phyloP scores from a whole-genome alignment of 1,140 invertebrate genomes.

The Leptopilina clavipes region DNA sequence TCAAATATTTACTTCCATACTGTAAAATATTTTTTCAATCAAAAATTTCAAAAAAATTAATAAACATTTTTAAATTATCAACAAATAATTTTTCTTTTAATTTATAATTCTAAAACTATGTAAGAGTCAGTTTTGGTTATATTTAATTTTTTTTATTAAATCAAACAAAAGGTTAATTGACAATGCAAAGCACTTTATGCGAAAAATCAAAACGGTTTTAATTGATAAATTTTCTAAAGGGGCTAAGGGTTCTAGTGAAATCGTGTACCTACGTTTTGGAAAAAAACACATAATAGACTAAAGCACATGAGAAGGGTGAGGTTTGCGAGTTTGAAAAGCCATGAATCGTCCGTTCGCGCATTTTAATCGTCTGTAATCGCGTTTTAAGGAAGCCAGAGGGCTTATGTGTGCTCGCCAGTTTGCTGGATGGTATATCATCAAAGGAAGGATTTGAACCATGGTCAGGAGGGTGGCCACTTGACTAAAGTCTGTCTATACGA shows the following conservation, averaged over 20 bases:
- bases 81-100: too few species aligned
- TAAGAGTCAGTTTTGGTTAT: too few species aligned
- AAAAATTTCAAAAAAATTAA: too few species aligned
- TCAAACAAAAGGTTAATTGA: too few species aligned
- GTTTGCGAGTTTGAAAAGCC: conserved; percentile 7
- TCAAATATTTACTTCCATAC: too few species aligned
- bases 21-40: too few species aligned
- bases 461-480: conserved; percentile 51
- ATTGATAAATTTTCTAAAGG: background rate
- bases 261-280: background rate
- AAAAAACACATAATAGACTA: background rate
- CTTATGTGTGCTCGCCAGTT: conserved; percentile 12
- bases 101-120: too few species aligned
- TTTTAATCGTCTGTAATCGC: conserved; percentile 31
- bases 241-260: background rate
- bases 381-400: conserved; percentile 27
- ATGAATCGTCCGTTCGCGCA: conserved; percentile 7
- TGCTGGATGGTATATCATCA: conserved; percentile 22
- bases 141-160: too few species aligned
- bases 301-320: background rate
- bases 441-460: conserved; percentile 45
- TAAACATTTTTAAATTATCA: too few species aligned
- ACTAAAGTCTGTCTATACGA: conserved; percentile 52
- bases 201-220: background rate
- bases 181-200: too few species aligned